phyloP scores from a whole-genome alignment of 2,888 invertebrate species.

The Anthophora plumipes region DNA sequence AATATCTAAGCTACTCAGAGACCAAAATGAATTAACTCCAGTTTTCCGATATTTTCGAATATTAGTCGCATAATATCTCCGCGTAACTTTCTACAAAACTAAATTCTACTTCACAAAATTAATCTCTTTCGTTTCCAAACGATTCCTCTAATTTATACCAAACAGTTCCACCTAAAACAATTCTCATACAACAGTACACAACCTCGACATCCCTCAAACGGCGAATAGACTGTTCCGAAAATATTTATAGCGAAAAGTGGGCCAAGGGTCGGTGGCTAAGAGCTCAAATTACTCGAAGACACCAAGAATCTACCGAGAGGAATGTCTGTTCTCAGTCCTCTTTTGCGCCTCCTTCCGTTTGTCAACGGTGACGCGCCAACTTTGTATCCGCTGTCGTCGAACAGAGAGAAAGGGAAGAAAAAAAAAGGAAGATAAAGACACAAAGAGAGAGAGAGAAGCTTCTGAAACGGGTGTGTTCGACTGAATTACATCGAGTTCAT shows the following conservation, averaged over 20 bases:
- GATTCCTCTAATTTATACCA: no score
- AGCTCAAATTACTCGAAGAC: constrained; percentile 13
- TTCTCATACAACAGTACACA: no score
- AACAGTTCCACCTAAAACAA: no score
- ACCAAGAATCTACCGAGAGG: constrained; percentile 25
- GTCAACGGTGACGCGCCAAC: not conserved
- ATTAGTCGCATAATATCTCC: no score
- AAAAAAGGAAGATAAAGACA: no score
- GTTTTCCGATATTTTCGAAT: no score
- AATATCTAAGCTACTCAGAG: no score
- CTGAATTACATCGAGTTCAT: constrained; percentile 78
- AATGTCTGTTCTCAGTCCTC: constrained; percentile 12
- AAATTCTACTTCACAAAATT: no score
- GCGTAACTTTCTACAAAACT: no score
- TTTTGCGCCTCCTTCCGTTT: not conserved
- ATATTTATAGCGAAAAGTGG: constrained; percentile 21
- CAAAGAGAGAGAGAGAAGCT: constrained; percentile 24
- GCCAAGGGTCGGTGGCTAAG: constrained; percentile 8
- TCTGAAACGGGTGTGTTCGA: constrained; percentile 62
- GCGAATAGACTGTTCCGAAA: not conserved
- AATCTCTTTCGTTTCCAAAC: no score
- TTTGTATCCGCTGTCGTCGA: constrained; percentile 35
- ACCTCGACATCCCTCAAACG: no score
- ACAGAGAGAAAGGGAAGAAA: constrained; percentile 35
- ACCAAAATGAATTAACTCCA: no score